Base-by-base conservation (phyloP, 1,140 invertebrate species). In the Maniola jurtina region DNA sequence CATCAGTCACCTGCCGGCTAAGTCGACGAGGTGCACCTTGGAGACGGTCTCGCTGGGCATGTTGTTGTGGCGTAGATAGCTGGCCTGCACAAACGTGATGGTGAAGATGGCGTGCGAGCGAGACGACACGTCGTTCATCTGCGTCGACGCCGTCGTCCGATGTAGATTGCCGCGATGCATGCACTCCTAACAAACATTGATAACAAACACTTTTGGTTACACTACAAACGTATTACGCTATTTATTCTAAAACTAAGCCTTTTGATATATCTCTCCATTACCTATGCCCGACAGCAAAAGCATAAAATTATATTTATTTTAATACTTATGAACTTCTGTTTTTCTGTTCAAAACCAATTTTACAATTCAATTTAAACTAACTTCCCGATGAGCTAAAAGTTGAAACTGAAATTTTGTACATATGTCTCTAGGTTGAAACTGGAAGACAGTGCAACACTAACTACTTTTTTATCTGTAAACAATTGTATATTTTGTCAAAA, bases 91-190 rank as follows among this genome's bases (percentile, higher is more conserved):
- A 88, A 97, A 97, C 35, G 96, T 97, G 82, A 99, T 96, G 6
- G 95, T 96, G 91, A 99, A 99, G 79, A 99, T 98, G 45, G 98
- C 98, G 92, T 99, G 98, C 90, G 97, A 98, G 76, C 98, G 93
- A 79, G 96, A 97, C 81, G 95, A 96, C 64, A 96, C 95, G 85
- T 96, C 95, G 88, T 97, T 96, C 95, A 96, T 96, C 80, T 96
- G 95, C 71, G 96, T 97, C 75, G 95, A 95, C 10, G 96, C 96
- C 2, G 95, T 96, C 10, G 95, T 96, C 66, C 96, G 93, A 80
- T 95, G 94, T 62, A 93, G 92, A 92, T 96, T 96, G 65, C 96
- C 96, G 75, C 94, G 93, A 56, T 94, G 91, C 93, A 96, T 95
- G 71, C 95, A 94, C 86, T 95, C 93, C 95, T 95, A n/a, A n/a